phyloP scores from a whole-genome alignment of 1,140 invertebrate genomes.

The Hycleus phaleratus region DNA sequence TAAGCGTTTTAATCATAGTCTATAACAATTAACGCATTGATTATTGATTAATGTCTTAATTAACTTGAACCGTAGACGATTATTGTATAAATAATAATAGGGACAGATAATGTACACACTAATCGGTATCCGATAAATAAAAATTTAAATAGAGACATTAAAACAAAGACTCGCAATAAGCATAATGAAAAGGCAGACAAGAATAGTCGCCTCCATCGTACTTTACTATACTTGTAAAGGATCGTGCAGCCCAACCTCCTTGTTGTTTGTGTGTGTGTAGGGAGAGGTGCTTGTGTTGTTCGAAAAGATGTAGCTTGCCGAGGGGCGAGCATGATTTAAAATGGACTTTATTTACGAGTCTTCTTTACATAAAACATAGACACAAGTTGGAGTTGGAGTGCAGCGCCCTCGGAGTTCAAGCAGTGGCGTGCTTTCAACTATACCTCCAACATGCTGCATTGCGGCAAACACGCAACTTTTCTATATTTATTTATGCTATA shows the following conservation, averaged over 20 bases:
- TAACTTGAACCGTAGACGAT: no score
- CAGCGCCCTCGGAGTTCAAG: constrained; percentile 11
- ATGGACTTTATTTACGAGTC: constrained; percentile 36
- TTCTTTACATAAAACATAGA: constrained; percentile 38
- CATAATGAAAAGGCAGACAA: constrained; percentile 26
- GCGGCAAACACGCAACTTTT: constrained; percentile 8
- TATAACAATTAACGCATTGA: no score
- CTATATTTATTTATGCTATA: background rate
- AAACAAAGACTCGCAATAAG: constrained; percentile 34
- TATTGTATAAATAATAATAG: no score
- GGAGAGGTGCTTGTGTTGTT: constrained; percentile 28
- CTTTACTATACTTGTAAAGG: background rate
- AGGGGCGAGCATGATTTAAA: constrained; percentile 38
- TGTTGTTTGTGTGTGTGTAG: constrained; percentile 27
- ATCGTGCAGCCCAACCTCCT: constrained; percentile 25
- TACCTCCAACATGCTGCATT: background rate
- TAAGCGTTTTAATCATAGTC: no score
- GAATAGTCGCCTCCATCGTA: constrained; percentile 15
- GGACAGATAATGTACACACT: no score
- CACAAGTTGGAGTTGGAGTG: background rate
- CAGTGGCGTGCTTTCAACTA: constrained; percentile 5
- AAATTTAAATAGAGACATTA: constrained; percentile 38
- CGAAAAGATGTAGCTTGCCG: constrained; percentile 33
- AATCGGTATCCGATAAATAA: constrained; percentile 30
- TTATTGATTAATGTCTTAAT: no score